A percentile compares a stretch with the other conserved stretches of the same genome.
Evolutionary conservation across 2,888 invertebrate genomes (phyloP).

Genomic region (Drosophila histrio): DNA sequence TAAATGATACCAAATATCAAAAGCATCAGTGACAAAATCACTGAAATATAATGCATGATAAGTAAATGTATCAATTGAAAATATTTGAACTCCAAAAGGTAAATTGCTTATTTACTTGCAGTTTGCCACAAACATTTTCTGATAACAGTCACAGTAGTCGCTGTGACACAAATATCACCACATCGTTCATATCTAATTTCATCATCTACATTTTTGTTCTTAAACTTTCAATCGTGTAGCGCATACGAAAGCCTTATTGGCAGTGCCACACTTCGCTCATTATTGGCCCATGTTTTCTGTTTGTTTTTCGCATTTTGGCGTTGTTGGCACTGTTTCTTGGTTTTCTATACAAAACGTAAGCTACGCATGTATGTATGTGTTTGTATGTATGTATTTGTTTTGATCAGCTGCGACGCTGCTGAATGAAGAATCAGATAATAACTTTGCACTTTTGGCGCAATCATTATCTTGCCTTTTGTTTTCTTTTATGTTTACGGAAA

Average conservation of each 20-base stretch:
- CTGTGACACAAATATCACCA: too few species aligned
- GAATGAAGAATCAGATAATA: conserved; percentile 33
- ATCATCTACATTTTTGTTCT: too few species aligned
- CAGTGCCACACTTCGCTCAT: conserved; percentile 6
- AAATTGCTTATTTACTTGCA: too few species aligned
- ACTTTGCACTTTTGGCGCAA: conserved; percentile 26
- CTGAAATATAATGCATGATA: too few species aligned
- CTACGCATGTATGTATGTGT: background rate
- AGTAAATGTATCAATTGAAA: too few species aligned
- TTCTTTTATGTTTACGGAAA: background rate
- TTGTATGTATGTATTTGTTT: conserved; percentile 39
- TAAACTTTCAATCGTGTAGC: conserved; percentile 15
- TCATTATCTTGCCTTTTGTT: conserved; percentile 4
- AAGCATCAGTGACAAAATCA: too few species aligned
- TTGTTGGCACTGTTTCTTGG: conserved; percentile 46
- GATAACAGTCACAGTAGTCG: too few species aligned
- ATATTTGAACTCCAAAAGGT: too few species aligned
- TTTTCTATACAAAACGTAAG: conserved; percentile 65
- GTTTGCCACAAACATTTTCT: too few species aligned
- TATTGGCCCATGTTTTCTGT: conserved; percentile 43
- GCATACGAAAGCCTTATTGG: conserved; percentile 14
- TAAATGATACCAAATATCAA: too few species aligned
- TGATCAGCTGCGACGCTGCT: conserved; percentile 48
- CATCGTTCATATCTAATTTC: too few species aligned
- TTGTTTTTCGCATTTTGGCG: conserved; percentile 62